These are phyloP conservation scores for Channa argus DNA, from an alignment of 2,113 vertebrate species.

Conservation along the genomic window DNA sequence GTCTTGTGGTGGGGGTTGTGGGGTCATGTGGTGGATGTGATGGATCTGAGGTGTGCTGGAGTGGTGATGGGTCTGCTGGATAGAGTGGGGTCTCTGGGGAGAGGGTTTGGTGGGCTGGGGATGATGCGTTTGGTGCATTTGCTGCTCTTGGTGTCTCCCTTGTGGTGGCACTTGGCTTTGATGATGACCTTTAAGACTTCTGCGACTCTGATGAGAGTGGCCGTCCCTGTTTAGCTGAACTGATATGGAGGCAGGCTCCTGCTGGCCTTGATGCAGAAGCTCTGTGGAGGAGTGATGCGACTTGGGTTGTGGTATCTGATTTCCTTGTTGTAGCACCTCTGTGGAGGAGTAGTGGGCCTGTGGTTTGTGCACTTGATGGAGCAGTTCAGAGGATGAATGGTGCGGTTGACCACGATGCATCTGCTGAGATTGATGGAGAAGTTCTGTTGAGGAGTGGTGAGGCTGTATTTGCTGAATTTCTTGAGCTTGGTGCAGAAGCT, in stretches of 20 bases:
- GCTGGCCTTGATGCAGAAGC: slow-evolving; percentile 74
- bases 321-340: slow-evolving; percentile 72
- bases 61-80: slow-evolving; percentile 78
- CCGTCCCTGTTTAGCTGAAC: slow-evolving; percentile 68
- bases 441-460: slow-evolving; percentile 76
- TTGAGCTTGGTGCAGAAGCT: slow-evolving; percentile 71
- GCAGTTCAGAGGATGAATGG: slow-evolving; percentile 74
- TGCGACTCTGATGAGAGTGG: slow-evolving; percentile 73
- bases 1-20: slow-evolving; percentile 74
- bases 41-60: slow-evolving; percentile 74
- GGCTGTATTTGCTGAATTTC: slow-evolving; percentile 68
- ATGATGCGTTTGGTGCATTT: slow-evolving; percentile 70
- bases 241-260: slow-evolving; percentile 66
- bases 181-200: slow-evolving; percentile 73
- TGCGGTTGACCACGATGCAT: slow-evolving; percentile 66
- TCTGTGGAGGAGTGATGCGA: slow-evolving; percentile 77
- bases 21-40: slow-evolving; percentile 78
- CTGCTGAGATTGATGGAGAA: slow-evolving; percentile 77
- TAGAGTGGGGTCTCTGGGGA: slow-evolving; percentile 81
- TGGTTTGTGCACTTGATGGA: slow-evolving; percentile 67
- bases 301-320: slow-evolving; percentile 68
- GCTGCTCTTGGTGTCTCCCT: slow-evolving; percentile 71
- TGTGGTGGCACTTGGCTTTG: slow-evolving; percentile 62
- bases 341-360: slow-evolving; percentile 72
- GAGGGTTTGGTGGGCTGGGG: slow-evolving; percentile 76